Conservation (phyloP, 2,113 vertebrate species). For the Myiozetetes cayanensis region DNA sequence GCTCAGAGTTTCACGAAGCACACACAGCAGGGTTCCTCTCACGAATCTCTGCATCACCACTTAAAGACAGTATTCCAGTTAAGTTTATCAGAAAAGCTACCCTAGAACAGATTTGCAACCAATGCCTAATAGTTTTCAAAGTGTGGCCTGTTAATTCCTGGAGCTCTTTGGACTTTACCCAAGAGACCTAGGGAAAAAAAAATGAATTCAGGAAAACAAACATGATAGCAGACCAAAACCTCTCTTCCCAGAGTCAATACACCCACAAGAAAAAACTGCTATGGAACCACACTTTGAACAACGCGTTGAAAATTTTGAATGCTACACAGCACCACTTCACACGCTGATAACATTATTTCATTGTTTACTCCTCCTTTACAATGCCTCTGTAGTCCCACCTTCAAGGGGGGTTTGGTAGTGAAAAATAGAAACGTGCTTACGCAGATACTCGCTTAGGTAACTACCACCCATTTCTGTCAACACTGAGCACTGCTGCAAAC, state of each 20-base stretch:
- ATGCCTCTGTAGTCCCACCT: background rate
- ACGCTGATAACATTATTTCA: background rate
- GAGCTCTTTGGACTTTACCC: background rate
- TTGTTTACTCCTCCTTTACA: background rate
- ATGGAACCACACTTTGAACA: background rate
- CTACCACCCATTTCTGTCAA: background rate
- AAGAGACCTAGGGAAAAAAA: background rate
- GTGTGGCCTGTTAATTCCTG: background rate
- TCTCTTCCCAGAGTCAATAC: background rate
- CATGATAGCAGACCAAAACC: background rate
- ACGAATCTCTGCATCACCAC: background rate
- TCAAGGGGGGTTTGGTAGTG: background rate
- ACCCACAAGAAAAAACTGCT: background rate
- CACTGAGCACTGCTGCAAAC: background rate
- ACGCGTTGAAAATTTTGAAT: background rate
- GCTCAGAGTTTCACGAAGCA: background rate
- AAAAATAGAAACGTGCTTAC: background rate
- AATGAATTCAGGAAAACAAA: background rate
- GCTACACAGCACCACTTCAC: background rate
- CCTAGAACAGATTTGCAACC: background rate
- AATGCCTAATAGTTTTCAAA: background rate
- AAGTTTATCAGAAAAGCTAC: background rate
- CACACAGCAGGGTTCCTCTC: background rate
- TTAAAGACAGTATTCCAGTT: background rate
- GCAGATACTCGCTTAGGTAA: background rate